These are phyloP conservation scores for Rallus crepitans DNA, from an alignment of 2,797 vertebrate species.

Conservation along the genomic window DNA sequence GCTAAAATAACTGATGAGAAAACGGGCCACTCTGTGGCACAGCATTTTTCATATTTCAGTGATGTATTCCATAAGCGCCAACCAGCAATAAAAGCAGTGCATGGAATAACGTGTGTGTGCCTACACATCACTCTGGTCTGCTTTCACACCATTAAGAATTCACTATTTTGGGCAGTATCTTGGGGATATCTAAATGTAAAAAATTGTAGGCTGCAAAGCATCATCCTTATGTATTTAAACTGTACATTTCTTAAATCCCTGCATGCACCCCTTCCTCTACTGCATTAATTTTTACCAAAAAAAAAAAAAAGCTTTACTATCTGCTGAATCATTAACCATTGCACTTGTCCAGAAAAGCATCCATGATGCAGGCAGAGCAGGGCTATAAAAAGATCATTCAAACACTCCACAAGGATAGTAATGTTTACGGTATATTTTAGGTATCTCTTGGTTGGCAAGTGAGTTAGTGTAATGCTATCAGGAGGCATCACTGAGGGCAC, in stretches of 20 bases:
- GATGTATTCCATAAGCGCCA: background rate
- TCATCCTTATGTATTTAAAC: background rate
- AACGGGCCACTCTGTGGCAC: background rate
- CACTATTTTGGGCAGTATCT: background rate
- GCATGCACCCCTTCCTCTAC: background rate
- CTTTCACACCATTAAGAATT: background rate
- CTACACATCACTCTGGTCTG: background rate
- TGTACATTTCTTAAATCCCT: background rate
- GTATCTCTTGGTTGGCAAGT: background rate
- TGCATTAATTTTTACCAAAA: background rate
- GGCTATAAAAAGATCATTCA: constrained; percentile 43
- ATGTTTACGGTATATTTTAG: constrained; percentile 18
- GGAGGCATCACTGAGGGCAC: background rate
- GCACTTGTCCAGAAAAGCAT: constrained; percentile 23
- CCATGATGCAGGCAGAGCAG: background rate
- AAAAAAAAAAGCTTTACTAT: constrained; percentile 37
- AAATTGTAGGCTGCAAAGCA: background rate
- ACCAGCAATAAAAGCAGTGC: background rate
- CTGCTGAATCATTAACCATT: constrained; percentile 61
- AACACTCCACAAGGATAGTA: constrained; percentile 1
- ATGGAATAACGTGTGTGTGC: background rate
- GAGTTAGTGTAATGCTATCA: background rate
- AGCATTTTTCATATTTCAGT: background rate
- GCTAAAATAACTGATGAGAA: background rate
- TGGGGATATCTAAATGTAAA: constrained; percentile 1